phyloP scores from a whole-genome alignment of 1,140 invertebrate genomes.

The Chymomyza costata region DNA sequence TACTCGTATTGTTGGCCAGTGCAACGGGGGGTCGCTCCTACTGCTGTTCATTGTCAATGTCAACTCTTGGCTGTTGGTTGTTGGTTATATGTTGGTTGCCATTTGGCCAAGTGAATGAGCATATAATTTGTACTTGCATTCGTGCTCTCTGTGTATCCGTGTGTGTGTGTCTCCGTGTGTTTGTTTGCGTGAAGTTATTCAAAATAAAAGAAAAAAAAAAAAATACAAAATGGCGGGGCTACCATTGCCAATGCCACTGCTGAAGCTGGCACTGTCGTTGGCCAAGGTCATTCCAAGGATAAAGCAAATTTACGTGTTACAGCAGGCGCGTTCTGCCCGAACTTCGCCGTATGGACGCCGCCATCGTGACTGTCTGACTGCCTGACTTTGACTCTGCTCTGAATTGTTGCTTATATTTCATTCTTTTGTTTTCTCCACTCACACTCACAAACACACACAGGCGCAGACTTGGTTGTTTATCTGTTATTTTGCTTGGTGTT shows the following conservation, averaged over 20 bases:
- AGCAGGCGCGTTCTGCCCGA: no score
- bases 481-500: conserved; percentile 25
- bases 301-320: conserved; percentile 61
- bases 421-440: conserved; percentile 56
- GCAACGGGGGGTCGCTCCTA: conserved; percentile 41
- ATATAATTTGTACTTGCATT: conserved; percentile 71
- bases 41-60: no score
- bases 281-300: conserved; percentile 66
- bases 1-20: conserved; percentile 52
- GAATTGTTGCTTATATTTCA: no score
- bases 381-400: conserved; percentile 2
- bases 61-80: conserved; percentile 1
- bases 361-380: not conserved
- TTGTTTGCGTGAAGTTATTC: conserved; percentile 65
- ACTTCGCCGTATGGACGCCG: conserved; percentile 35
- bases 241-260: conserved; percentile 33
- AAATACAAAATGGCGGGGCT: conserved; percentile 42
- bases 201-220: conserved; percentile 34
- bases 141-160: conserved; percentile 17
- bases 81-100: conserved; percentile 9
- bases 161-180: conserved; percentile 12
- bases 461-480: conserved; percentile 21
- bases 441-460: conserved; percentile 26
- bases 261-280: conserved; percentile 14
- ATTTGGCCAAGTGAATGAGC: conserved; percentile 49